Conservation (phyloP, 2,113 vertebrate genomes). For the Elaphurus davidianus region DNA sequence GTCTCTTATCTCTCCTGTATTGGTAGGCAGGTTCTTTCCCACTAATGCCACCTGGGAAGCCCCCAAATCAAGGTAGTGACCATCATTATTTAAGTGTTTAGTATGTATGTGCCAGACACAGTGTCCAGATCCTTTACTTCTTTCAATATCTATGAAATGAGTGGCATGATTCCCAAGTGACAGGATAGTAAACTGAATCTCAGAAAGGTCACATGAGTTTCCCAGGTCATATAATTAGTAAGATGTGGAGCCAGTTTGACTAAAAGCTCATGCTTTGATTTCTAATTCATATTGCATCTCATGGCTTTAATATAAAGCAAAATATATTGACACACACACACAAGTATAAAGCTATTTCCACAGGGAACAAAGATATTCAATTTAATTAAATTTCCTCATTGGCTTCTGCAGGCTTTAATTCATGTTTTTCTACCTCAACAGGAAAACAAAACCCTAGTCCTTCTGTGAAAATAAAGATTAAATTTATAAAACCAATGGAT, state of each 20-base stretch:
- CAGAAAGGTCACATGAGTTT: neutral
- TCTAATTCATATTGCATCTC: neutral
- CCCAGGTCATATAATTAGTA: neutral
- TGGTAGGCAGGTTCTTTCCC: neutral
- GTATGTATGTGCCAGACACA: neutral
- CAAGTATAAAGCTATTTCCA: neutral
- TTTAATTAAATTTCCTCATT: conserved; percentile 2
- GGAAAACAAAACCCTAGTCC: neutral
- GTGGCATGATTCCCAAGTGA: neutral
- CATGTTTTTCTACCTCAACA: neutral
- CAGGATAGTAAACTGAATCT: neutral
- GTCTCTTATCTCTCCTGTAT: neutral
- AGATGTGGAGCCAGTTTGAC: neutral
- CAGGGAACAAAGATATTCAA: neutral
- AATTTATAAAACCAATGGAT: neutral
- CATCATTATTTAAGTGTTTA: neutral
- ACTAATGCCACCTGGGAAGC: neutral
- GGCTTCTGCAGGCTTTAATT: neutral
- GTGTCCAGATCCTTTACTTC: neutral
- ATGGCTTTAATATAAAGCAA: neutral
- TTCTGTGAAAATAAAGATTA: conserved; percentile 7
- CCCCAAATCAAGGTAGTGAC: neutral
- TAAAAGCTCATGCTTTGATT: neutral
- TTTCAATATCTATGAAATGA: neutral
- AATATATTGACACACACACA: neutral